Evolutionary conservation across 2,797 vertebrate genomes (phyloP).

Genomic region (Cynodonichthys magdalenae): DNA sequence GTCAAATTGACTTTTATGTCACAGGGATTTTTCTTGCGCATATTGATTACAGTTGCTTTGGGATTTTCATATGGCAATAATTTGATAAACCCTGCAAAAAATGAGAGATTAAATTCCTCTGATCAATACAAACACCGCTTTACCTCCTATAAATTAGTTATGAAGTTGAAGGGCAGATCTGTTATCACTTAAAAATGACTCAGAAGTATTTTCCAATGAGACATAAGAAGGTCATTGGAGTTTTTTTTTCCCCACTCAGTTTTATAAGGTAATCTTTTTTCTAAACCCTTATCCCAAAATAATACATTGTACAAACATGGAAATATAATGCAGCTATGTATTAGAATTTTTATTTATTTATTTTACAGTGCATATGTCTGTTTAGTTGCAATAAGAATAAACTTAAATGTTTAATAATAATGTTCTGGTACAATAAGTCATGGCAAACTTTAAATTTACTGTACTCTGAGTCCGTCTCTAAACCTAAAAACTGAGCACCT

Average conservation of each 20-base stretch:
- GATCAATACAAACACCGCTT: constrained; percentile 3
- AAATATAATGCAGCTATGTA: too few species aligned
- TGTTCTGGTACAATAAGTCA: too few species aligned
- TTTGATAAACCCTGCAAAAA: constrained; percentile 20
- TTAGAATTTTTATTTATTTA: too few species aligned
- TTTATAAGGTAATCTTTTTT: too few species aligned
- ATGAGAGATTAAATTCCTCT: constrained; percentile 17
- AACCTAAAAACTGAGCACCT: constrained; percentile 2
- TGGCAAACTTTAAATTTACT: not conserved
- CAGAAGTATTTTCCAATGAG: not conserved
- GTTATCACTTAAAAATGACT: not conserved
- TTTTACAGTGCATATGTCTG: too few species aligned
- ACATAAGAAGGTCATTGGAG: not conserved
- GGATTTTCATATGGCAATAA: constrained; percentile 20
- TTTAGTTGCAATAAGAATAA: too few species aligned
- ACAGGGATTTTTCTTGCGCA: constrained; percentile 3
- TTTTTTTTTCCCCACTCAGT: too few species aligned
- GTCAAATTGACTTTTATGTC: constrained; percentile 20
- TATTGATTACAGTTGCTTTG: constrained; percentile 23
- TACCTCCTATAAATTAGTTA: constrained; percentile 20
- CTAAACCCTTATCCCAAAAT: too few species aligned
- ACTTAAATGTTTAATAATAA: too few species aligned
- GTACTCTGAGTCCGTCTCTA: too few species aligned
- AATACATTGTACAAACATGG: too few species aligned
- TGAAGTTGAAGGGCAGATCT: constrained; percentile 1